Conservation (phyloP, 1,140 invertebrate genomes). For the Eufriesea mexicana region DNA sequence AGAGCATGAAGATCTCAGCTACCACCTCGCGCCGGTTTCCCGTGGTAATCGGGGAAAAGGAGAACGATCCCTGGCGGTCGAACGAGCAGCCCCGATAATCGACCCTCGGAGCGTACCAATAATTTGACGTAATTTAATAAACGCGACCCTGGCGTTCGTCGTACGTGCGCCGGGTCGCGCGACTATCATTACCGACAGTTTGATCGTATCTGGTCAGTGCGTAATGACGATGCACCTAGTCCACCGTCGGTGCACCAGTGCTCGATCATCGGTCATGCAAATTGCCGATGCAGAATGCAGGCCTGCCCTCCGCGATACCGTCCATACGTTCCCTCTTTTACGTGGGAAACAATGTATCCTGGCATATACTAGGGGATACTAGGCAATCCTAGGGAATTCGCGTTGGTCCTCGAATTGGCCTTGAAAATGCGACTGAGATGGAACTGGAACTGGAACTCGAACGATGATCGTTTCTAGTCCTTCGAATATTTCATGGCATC, state of each 20-base stretch:
- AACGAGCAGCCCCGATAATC: slow-evolving; percentile 53
- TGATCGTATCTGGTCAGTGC: slow-evolving; percentile 73
- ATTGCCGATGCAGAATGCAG: slow-evolving; percentile 54
- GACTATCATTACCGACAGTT: slow-evolving; percentile 77
- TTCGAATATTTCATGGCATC: background rate
- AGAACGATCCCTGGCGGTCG: slow-evolving; percentile 52
- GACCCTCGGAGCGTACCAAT: slow-evolving; percentile 68
- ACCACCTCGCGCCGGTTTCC: slow-evolving; percentile 9
- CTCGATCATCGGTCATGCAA: slow-evolving; percentile 69
- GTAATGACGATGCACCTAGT: slow-evolving; percentile 74
- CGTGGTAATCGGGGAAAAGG: slow-evolving; percentile 60
- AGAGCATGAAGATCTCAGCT: slow-evolving; percentile 36
- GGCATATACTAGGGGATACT: background rate
- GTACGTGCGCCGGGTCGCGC: slow-evolving; percentile 63
- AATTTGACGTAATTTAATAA: slow-evolving; percentile 79
- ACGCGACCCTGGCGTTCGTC: slow-evolving; percentile 70
- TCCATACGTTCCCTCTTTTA: background rate
- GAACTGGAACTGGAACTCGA: too few species aligned
- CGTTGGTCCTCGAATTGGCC: background rate
- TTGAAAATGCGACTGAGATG: too few species aligned
- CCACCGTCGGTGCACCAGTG: slow-evolving; percentile 47
- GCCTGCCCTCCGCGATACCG: slow-evolving; percentile 15
- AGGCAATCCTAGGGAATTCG: background rate
- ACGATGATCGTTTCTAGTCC: too few species aligned
- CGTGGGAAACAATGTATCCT: slow-evolving; percentile 33